Evolutionary conservation across 1,140 invertebrate species (phyloP).

Genomic region (Orius insidiosus): DNA sequence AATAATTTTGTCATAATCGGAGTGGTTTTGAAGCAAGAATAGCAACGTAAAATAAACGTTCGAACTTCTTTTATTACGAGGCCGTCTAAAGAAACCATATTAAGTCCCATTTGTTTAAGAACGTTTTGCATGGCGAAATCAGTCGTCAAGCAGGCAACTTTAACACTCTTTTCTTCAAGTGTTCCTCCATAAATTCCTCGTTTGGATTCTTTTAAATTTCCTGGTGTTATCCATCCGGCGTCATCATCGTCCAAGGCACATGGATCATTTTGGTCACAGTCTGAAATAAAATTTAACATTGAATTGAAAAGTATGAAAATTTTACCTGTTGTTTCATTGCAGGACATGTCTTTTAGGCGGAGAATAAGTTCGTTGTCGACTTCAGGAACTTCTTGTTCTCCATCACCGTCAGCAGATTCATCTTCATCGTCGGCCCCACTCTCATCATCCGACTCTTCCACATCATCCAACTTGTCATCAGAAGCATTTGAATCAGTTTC

Average conservation of each 20-base stretch:
- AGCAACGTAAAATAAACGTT: conserved; percentile 86
- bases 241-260: conserved; percentile 44
- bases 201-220: conserved; percentile 59
- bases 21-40: conserved; percentile 81
- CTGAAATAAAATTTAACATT: conserved; percentile 2
- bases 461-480: conserved; percentile 20
- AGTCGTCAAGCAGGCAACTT: conserved; percentile 81
- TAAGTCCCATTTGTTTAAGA: conserved; percentile 82
- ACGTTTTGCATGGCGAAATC: conserved; percentile 99
- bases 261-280: conserved; percentile 7
- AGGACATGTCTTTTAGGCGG: not conserved
- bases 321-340: not conserved
- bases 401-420: conserved; percentile 19
- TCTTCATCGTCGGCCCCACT: conserved; percentile 20
- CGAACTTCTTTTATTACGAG: conserved; percentile 66
- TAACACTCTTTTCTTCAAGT: conserved; percentile 35
- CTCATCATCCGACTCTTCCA: conserved; percentile 17
- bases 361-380: conserved; percentile 19
- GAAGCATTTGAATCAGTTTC: conserved; percentile 26
- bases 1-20: conserved; percentile 79
- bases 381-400: conserved; percentile 26
- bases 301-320: not conserved
- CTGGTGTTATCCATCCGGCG: conserved; percentile 76
- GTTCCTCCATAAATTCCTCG: conserved; percentile 42
- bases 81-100: conserved; percentile 77